Evolutionary conservation across 1,140 invertebrate genomes (phyloP).

Genomic region (Drosophila setifemur): DNA sequence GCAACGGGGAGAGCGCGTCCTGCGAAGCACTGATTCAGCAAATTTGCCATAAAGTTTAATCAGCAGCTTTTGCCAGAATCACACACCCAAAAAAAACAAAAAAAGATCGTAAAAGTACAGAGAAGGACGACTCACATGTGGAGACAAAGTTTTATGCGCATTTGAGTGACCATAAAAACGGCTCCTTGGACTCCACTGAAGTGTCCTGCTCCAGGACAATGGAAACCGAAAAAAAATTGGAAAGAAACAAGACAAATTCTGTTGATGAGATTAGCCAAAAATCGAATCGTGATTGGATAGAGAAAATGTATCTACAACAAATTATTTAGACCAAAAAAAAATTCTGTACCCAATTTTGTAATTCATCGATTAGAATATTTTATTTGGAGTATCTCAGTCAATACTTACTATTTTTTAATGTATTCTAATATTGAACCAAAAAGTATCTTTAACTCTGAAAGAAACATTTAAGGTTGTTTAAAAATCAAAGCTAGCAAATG

Average conservation of each 20-base stretch:
- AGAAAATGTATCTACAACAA: no score
- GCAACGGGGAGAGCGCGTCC: neutral
- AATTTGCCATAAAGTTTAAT: constrained; percentile 79
- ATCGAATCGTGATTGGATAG: no score
- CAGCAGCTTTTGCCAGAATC: constrained; percentile 62
- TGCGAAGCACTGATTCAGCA: constrained; percentile 72
- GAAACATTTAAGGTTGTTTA: neutral
- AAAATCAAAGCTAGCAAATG: neutral
- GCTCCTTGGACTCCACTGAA: constrained; percentile 30
- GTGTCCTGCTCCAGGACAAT: constrained; percentile 15
- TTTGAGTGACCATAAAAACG: constrained; percentile 80
- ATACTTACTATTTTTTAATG: no score
- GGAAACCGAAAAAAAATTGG: neutral
- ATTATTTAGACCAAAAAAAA: no score
- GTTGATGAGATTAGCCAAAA: constrained; percentile 49
- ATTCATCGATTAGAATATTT: no score
- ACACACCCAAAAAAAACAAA: no score
- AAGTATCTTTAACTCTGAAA: neutral
- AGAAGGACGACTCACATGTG: constrained; percentile 26
- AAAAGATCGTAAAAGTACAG: constrained; percentile 32
- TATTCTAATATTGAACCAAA: no score
- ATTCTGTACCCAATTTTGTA: no score
- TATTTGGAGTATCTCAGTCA: no score
- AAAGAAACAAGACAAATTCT: neutral
- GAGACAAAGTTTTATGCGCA: constrained; percentile 64